phyloP scores from a whole-genome alignment of 2,888 invertebrate genomes.

The Willowsia nigromaculata region DNA sequence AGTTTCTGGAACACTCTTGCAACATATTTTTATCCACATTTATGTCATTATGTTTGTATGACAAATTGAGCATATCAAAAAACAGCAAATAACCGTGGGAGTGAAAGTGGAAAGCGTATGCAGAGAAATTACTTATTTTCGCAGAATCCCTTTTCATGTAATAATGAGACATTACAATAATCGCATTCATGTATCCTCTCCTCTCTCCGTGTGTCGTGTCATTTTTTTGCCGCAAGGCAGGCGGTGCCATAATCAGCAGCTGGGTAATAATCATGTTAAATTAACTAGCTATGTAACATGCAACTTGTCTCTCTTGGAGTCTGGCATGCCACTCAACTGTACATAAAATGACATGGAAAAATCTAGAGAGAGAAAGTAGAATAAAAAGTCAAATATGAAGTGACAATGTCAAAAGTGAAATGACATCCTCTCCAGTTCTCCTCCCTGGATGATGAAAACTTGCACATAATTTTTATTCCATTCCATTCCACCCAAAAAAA shows the following conservation, averaged over 20 bases:
- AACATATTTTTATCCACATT: no score
- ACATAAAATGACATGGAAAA: neutral
- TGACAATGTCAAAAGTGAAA: neutral
- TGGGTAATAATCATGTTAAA: constrained; percentile 27
- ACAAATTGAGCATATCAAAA: neutral
- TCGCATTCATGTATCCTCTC: neutral
- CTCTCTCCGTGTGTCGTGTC: neutral
- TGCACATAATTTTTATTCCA: no score
- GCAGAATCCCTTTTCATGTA: neutral
- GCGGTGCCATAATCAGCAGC: neutral
- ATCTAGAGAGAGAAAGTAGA: neutral
- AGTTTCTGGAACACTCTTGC: no score
- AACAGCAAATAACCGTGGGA: no score
- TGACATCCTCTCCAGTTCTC: no score
- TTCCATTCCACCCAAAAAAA: no score
- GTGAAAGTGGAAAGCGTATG: no score
- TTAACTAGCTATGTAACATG: constrained; percentile 33
- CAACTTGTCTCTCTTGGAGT: neutral
- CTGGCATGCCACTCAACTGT: neutral
- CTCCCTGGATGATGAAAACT: no score
- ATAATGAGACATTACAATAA: neutral
- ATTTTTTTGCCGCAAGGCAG: neutral
- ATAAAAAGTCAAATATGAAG: neutral
- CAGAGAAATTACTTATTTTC: no score
- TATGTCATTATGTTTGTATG: no score